A percentile compares a stretch with the other conserved stretches of the same genome.
These are phyloP conservation scores for Phenganax marumi DNA, from an alignment of 92 coral and sea anemone species.

Conservation along the genomic window DNA sequence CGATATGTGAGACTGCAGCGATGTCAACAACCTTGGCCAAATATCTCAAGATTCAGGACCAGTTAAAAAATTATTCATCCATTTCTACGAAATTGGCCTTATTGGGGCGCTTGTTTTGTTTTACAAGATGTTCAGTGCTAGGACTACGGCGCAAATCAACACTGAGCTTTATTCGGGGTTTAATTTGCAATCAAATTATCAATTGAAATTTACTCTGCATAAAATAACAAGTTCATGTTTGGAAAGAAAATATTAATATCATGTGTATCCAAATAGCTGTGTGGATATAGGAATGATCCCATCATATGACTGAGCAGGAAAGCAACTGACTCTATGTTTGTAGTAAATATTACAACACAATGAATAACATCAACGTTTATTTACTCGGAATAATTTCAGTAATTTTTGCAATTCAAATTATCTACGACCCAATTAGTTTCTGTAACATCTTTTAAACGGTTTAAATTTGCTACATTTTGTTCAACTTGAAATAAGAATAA, in stretches of 20 bases:
- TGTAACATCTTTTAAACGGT: not conserved
- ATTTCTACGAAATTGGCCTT: too few species aligned
- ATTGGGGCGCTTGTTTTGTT: too few species aligned
- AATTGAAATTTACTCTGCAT: not conserved
- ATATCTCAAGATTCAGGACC: too few species aligned
- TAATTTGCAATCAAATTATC: not conserved
- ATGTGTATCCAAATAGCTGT: not conserved
- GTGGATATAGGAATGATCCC: too few species aligned
- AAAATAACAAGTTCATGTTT: constrained; percentile 7
- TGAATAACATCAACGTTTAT: not conserved
- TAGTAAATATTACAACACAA: not conserved
- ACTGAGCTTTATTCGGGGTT: too few species aligned
- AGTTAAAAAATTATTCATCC: too few species aligned
- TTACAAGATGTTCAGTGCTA: too few species aligned
- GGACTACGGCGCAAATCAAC: too few species aligned
- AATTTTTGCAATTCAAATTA: constrained; percentile 7
- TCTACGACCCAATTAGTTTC: not conserved
- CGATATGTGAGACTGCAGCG: too few species aligned
- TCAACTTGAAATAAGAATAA: not conserved
- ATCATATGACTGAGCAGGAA: too few species aligned
- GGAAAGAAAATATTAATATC: not conserved
- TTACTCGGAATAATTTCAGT: not conserved
- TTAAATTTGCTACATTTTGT: not conserved
- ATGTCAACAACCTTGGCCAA: too few species aligned
- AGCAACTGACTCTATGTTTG: too few species aligned